Evolutionary conservation across 2,888 invertebrate species (phyloP), one percentile per base, ranked within the genome.

Genomic region (Drosophila suboccidentalis): DNA sequence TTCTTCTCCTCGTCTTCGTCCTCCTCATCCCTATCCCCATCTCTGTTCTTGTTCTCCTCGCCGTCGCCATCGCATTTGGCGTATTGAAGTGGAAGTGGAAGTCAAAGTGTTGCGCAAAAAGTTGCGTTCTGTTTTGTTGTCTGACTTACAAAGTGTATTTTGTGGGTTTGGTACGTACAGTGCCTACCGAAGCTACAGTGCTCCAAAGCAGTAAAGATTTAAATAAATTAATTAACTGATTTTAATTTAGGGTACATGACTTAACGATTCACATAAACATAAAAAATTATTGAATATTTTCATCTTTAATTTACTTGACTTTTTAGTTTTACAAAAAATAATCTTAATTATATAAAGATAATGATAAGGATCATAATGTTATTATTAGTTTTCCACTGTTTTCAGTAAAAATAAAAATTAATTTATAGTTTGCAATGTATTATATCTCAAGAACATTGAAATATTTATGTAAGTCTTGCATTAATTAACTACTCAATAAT

Each of bases 51-150:
- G 8, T 17, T 29, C 22, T 57, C 51, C 46, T 47, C 32, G 32
- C 29, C 44, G 38, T 17, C 51, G 38, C 19, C 54, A 13, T 54
- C 53, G 65, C 61, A 59, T 41, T 71, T 57, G 53, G 71, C 59
- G 64, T 71, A 75, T 71, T 70, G 49, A 80, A 71, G 82, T 78
- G 70, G 72, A 75, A 75, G 60, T 73, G 60, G 75, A 76, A 77
- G 73, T 78, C 65, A 71, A 80, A 78, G 82, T 71, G 81, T 78
- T 80, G 61, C 55, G 71, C 69, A 49, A 60, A 77, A 73, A 80
- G 77, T 77, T 74, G 78, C 65, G 51, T 59, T 69, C 65, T 59
- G 63, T 71, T 81, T 64, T 66, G 69, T 78, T 75, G 82, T 70
- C 78, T 80, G 82, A 69, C 79, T 80, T 71, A 53, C 57, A 41